Base-by-base conservation (phyloP, 2,888 invertebrate genomes). In the Crossocerus cetratus region DNA sequence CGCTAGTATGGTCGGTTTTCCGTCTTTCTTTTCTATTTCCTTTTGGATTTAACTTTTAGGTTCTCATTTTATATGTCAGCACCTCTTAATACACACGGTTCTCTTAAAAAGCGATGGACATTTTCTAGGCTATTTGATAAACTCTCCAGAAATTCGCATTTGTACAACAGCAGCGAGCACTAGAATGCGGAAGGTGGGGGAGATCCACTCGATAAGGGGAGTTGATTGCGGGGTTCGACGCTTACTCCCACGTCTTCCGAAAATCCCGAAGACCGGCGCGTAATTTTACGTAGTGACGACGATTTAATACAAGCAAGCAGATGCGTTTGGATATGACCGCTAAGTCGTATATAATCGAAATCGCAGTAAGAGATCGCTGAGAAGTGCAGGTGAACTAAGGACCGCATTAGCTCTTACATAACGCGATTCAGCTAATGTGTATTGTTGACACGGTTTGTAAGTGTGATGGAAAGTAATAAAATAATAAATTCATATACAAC, bases 391-490 rank as follows among this genome's bases (percentile, higher is more conserved):
- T 72, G 73, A 81, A 76, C 74, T 70, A 72, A 77, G 20, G 60
- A 61, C 65, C 73, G 44, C 81, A 81, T 71, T 77, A 79, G 76
- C 74, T 74, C 75, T 67, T 72, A 49, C 14, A 76, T 80, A 75
- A 71, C 60, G 70, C 69, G 60, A 79, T 53, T 64, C 71, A 65
- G 77, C 79, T 79, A 71, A 77, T 81, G 77, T 75, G 60, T 76
- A 79, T 65, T 75, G 79, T 81, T 81, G 81, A 74, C 45, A 81
- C 79, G 79, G 70, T 81, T 81, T 81, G 73, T 76, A 76, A 76
- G 77, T 75, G 81, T 81, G 81, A 79, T 69, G 78, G 72, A 82
- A 77, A 83, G 75, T 77, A 76, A 82, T 82, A 82, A 76, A 76
- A 69, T 62, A 75, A 73, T 76, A 72, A 82, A 82, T 81, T 79